Base-by-base conservation (phyloP, 2,888 invertebrate species). In the Teleiodes luculella region DNA sequence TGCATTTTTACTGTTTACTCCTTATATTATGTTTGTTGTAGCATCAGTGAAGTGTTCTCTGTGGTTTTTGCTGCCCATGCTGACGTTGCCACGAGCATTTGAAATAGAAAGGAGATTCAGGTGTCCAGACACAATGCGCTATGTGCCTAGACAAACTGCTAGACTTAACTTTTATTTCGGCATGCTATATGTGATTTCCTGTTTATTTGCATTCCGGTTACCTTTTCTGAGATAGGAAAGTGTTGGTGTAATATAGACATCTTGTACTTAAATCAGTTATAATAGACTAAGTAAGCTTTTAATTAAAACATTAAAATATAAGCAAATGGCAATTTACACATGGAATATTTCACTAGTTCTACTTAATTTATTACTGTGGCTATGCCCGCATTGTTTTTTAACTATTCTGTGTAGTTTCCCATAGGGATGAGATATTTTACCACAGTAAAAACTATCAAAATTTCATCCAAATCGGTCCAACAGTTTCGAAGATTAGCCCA, bases 81-180 rank as follows among this genome's bases (percentile, higher is more conserved):
- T 97, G 14, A 98, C 98, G 3, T 87, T 98, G 59, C 95, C 96
- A 2, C 92, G 94, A 64, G 98, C 98, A 52, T 98, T 98, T 83
- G 92, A 94, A 78, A 94, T 97, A 68, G 98, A 98, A 78, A 95
- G 96, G 76, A 93, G 95, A 70, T 98, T 98, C 75, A 92, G 98
- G 58, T 92, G 92, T 62, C 92, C 94, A 52, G 93, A 94, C 58
- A 93, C 94, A 51, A 94, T 97, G 89, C 93, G 94, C 65, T 92
- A 92, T 78, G 95, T 98, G 58, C 98, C 98, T 1, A 92, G 95
- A 67, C 94, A 95, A 83, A 97, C 98, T 39, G 98, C 98, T 8
- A 94, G 95, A 76, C 87, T 98, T 39, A 98, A 98, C 83, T 93
- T 97, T 70, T 95, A 95, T 81, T 94, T 98, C 83, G 98, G 97